Evolutionary conservation across 2,888 invertebrate genomes (phyloP), one percentile per base, ranked within the genome.

Genomic region (Ectemnius lituratus): DNA sequence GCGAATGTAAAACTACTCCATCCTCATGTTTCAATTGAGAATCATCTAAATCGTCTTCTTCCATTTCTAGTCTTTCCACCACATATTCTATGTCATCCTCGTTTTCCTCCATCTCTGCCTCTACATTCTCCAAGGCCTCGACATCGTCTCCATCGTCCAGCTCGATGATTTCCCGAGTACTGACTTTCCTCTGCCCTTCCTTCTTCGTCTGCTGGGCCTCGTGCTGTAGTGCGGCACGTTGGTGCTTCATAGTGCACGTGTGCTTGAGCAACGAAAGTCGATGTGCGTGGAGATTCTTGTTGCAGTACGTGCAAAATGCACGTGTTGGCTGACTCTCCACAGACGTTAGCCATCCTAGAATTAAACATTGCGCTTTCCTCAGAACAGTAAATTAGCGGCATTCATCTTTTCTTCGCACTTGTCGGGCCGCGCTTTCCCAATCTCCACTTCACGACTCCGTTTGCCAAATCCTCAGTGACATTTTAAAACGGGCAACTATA

Each of bases 161-260:
- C 11, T 83, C 78, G 5, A 77, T 59, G 2, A 79, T 73, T 27
- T 64, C 76, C 2, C 28, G 58, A 6, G 60, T 28, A 4, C 63
- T 64, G n/a, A 47, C 62, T 60, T 82, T 78, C 2, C 68, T 62
- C 0, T 56, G 47, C 0, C 66, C 67, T n/a, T 75, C 69, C 16
- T 80, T 79, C 37, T 81, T 84, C 63, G 70, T 76, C 13, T 75
- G 72, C 47, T 83, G 83, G 13, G 65, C 73, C 18, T 87, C 84
- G 67, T 88, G 80, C 66, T 83, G 59, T 23, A 88, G 75, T 18
- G 90, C 89, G 4, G 90, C 87, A 82, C 93, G 92, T 76, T 93
- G 93, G 86, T 94, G 94, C 70, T 93, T 91, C 84, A 93, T 92
- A 0, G 93, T 93, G 73, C 93, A 93, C 57, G 93, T 93, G 80